A percentile compares a stretch with the other conserved stretches of the same genome.
These are phyloP conservation scores for Triops cancriformis DNA, from an alignment of 1,140 invertebrate genomes.

Conservation along the genomic window DNA sequence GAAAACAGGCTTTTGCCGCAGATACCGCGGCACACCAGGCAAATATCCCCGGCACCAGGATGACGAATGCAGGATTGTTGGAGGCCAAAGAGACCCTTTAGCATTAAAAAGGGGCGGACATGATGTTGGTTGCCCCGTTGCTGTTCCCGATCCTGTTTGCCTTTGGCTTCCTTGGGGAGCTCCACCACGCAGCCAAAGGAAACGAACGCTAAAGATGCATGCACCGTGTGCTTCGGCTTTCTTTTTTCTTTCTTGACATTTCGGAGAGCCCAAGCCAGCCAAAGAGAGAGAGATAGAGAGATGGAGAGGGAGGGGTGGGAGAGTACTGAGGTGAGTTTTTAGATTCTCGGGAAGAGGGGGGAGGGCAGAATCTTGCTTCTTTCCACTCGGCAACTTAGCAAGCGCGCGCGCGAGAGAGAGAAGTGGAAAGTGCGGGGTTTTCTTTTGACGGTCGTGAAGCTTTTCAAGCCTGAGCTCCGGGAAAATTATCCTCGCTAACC, in stretches of 20 bases:
- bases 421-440: not conserved
- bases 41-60: not conserved
- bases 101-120: conserved; percentile 12
- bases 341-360: not conserved
- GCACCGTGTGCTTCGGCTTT: not conserved
- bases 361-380: not conserved
- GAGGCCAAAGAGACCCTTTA: not conserved
- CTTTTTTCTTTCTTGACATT: too few relatives aligned
- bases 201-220: not conserved
- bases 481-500: conserved; percentile 4
- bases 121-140: not conserved
- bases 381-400: too few relatives aligned
- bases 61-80: conserved; percentile 10
- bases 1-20: not conserved
- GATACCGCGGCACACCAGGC: not conserved
- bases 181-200: not conserved
- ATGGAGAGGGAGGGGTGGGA: too few relatives aligned
- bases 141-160: conserved; percentile 3
- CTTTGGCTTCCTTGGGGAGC: not conserved
- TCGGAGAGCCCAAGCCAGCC: too few relatives aligned
- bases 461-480: not conserved
- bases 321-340: too few relatives aligned
- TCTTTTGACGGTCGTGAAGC: not conserved
- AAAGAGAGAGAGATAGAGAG: too few relatives aligned
- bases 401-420: not conserved